These are phyloP conservation scores for Myocastor coypus DNA, from an alignment of 2,113 vertebrate species.

Conservation along the genomic window DNA sequence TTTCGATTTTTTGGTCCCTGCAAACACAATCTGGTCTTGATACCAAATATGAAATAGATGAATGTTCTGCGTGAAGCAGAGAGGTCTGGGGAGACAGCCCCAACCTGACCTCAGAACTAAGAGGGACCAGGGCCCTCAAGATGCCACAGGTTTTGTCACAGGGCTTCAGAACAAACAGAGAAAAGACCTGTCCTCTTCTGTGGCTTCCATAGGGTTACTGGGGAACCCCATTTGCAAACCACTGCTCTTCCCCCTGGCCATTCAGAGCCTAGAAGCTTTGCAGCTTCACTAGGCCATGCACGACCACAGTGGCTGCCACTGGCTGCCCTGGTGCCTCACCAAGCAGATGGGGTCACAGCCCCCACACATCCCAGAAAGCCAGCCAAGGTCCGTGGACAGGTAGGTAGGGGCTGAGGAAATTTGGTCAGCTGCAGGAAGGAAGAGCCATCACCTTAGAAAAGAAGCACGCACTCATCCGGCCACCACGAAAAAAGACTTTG, in stretches of 20 bases:
- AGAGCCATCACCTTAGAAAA: neutral
- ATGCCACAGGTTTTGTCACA: neutral
- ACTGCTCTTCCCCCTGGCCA: constrained; percentile 54
- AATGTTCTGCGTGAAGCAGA: neutral
- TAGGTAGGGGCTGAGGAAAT: neutral
- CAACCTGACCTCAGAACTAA: neutral
- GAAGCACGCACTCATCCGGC: neutral
- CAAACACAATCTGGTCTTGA: neutral
- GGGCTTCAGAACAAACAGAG: neutral
- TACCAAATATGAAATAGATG: neutral
- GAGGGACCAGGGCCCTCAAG: neutral
- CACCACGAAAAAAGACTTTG: neutral
- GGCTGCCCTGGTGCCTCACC: neutral
- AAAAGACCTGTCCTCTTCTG: neutral
- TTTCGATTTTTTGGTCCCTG: neutral
- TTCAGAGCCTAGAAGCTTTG: neutral
- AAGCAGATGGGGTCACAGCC: neutral
- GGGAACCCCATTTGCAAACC: constrained; percentile 64
- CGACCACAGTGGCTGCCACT: neutral
- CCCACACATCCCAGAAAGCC: neutral
- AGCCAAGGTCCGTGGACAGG: neutral
- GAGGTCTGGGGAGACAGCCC: neutral
- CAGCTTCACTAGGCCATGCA: neutral
- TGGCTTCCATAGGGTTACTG: constrained; percentile 13
- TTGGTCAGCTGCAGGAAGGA: neutral